Percentiles rank a stretch among this genome's conserved stretches.
phyloP scores from a whole-genome alignment of 2,888 invertebrate species.

The Neocrepidodera transversa region DNA sequence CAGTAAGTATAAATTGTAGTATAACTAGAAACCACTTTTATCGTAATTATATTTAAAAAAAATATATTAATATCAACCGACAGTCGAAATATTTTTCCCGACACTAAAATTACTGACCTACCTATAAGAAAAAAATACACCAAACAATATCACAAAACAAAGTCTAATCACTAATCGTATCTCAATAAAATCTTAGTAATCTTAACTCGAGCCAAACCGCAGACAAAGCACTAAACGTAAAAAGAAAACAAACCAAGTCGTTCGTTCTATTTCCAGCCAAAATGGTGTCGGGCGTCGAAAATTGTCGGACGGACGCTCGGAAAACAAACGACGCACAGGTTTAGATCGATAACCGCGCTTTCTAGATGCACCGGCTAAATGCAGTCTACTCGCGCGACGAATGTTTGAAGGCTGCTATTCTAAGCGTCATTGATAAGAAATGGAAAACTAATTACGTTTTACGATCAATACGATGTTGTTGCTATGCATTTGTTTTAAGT shows the following conservation, averaged over 20 bases:
- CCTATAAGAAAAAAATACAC: not conserved
- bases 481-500: not conserved
- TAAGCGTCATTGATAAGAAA: conserved; percentile 17
- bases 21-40: too few relatives aligned
- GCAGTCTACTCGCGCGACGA: conserved; percentile 1
- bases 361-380: conserved; percentile 3
- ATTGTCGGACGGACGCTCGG: conserved; percentile 15
- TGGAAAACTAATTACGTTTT: not conserved
- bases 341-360: conserved; percentile 1
- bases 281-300: conserved; percentile 17
- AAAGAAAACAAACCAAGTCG: conserved; percentile 15
- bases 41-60: too few relatives aligned
- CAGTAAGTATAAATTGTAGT: too few relatives aligned
- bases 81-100: too few relatives aligned
- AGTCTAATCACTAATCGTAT: conserved; percentile 1
- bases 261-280: conserved; percentile 30
- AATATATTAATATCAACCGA: too few relatives aligned
- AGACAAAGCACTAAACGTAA: conserved; percentile 6
- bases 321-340: conserved; percentile 12
- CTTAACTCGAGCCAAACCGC: conserved; percentile 7
- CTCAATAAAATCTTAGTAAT: conserved; percentile 6
- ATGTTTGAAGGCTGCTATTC: conserved; percentile 1
- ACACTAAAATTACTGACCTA: too few relatives aligned
- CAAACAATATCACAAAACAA: not conserved
- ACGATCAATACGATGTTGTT: not conserved